phyloP scores from a whole-genome alignment of 2,888 invertebrate species.

The Sarcophaga rosellei region DNA sequence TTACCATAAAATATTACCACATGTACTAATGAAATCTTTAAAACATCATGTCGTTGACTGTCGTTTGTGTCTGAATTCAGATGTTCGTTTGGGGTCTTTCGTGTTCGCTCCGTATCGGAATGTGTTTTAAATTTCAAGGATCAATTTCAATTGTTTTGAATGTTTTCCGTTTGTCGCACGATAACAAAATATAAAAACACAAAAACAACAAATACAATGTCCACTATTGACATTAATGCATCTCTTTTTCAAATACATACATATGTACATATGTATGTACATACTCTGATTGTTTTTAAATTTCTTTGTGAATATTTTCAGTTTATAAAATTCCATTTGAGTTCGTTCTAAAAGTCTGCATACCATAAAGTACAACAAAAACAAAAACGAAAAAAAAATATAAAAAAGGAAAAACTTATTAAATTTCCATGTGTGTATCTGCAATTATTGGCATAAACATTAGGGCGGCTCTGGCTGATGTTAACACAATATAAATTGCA shows the following conservation, averaged over 20 bases:
- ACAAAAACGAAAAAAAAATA: too few species aligned
- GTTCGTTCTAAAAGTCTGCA: slow-evolving; percentile 30
- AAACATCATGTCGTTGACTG: background rate
- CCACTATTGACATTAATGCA: slow-evolving; percentile 44
- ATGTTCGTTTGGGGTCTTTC: background rate
- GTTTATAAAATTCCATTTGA: slow-evolving; percentile 46
- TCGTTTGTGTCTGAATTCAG: background rate
- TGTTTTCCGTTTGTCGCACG: slow-evolving; percentile 36
- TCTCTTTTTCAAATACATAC: background rate
- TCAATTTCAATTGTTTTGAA: slow-evolving; percentile 56
- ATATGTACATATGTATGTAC: too few species aligned
- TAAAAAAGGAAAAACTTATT: slow-evolving; percentile 8
- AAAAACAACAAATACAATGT: slow-evolving; percentile 9
- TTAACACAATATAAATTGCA: too few species aligned
- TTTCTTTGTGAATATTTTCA: slow-evolving; percentile 38
- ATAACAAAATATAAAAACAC: too few species aligned
- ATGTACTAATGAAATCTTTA: slow-evolving; percentile 15
- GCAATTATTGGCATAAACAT: background rate
- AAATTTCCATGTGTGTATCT: slow-evolving; percentile 18
- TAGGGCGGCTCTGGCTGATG: too few species aligned
- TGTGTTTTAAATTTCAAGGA: slow-evolving; percentile 60
- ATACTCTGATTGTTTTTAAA: background rate
- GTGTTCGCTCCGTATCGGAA: background rate
- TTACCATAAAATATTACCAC: slow-evolving; percentile 24
- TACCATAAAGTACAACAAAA: slow-evolving; percentile 30